Evolutionary conservation across 2,113 vertebrate species (phyloP).

Genomic region (Tretioscincus oriximinensis): DNA sequence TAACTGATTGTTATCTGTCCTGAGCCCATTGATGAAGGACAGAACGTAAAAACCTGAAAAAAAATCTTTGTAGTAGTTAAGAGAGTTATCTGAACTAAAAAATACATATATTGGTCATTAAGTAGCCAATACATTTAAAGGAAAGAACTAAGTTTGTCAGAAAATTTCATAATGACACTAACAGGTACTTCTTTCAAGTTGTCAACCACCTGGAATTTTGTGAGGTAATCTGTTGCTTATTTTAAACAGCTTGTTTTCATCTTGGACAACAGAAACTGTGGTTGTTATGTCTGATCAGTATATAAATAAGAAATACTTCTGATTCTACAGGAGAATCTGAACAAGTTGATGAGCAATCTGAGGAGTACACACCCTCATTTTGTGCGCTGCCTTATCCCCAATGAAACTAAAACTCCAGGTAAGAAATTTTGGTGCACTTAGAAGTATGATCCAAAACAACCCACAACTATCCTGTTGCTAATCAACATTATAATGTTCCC

Average conservation of each 20-base stretch:
- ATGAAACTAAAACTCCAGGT: slow-evolving; percentile 95
- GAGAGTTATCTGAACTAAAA: not conserved
- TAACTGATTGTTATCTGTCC: too few relatives aligned
- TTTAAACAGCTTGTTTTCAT: not conserved
- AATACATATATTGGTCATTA: not conserved
- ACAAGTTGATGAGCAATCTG: slow-evolving; percentile 91
- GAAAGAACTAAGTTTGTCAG: not conserved
- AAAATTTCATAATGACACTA: not conserved
- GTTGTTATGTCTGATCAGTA: not conserved
- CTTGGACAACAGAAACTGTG: not conserved
- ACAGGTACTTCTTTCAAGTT: not conserved
- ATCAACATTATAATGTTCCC: not conserved
- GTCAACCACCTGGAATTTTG: not conserved
- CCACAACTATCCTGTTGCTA: not conserved
- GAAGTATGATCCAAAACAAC: not conserved
- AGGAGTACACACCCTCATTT: slow-evolving; percentile 92
- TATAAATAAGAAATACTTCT: not conserved
- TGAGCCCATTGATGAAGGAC: too few relatives aligned
- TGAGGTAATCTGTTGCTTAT: not conserved
- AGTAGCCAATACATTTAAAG: not conserved
- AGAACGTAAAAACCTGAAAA: too few relatives aligned
- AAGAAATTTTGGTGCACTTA: slow-evolving; percentile 18
- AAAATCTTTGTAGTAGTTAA: too few relatives aligned
- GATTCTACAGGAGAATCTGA: slow-evolving; percentile 85
- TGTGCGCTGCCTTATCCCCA: slow-evolving; percentile 91